Evolutionary conservation across 2,888 invertebrate species (phyloP).

Genomic region (Coelopa pilipes): DNA sequence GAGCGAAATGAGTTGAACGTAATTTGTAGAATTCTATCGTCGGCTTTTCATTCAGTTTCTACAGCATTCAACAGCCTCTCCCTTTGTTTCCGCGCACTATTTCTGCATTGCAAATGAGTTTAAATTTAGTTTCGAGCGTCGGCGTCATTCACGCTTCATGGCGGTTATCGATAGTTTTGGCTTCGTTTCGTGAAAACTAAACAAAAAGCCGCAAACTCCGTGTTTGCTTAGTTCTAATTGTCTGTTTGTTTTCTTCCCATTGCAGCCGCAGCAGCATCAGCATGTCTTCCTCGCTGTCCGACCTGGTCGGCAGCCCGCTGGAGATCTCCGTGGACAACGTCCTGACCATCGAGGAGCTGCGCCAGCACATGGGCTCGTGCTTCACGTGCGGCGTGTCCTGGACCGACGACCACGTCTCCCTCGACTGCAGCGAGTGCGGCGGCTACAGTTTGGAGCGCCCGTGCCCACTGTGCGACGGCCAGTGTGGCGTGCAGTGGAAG

Average conservation of each 20-base stretch:
- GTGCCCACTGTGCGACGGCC: conserved; percentile 80
- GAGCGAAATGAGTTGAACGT: too few relatives aligned
- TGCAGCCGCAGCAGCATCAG: conserved; percentile 64
- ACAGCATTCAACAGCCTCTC: neutral
- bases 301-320: conserved; percentile 64
- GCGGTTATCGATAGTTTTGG: too few relatives aligned
- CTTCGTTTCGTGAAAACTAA: too few relatives aligned
- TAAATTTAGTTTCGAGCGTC: neutral
- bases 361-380: conserved; percentile 78
- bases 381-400: conserved; percentile 85
- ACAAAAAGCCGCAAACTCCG: too few relatives aligned
- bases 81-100: neutral
- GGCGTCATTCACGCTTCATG: neutral
- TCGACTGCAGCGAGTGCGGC: conserved; percentile 83
- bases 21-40: too few relatives aligned
- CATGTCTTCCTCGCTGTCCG: conserved; percentile 65
- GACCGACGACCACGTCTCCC: conserved; percentile 80
- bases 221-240: neutral
- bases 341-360: conserved; percentile 77
- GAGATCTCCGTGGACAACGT: conserved; percentile 68
- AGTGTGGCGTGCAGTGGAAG: conserved; percentile 78
- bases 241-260: neutral
- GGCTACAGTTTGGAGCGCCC: conserved; percentile 81
- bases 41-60: too few relatives aligned
- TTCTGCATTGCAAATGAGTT: neutral